Evolutionary conservation across 2,797 vertebrate species (phyloP).

Genomic region (Neopelma chrysocephalum): DNA sequence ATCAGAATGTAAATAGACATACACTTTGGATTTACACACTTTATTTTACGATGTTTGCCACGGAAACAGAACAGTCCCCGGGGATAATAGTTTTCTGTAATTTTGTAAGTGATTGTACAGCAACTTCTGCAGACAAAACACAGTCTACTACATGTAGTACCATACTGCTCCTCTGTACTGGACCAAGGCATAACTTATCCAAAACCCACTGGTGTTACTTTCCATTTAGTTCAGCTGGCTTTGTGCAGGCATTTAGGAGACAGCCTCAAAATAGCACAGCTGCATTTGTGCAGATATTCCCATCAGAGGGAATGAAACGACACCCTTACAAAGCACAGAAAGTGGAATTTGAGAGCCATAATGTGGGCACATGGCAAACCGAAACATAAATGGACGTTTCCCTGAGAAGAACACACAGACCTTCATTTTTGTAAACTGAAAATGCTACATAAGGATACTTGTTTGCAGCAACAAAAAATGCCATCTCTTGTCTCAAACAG

Average conservation of each 20-base stretch:
- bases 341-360: not conserved
- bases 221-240: not conserved
- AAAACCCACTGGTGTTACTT: not conserved
- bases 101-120: not conserved
- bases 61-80: not conserved
- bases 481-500: not conserved
- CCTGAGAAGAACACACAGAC: not conserved
- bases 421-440: not conserved
- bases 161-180: not conserved
- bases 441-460: not conserved
- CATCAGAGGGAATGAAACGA: not conserved
- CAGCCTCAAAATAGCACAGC: not conserved
- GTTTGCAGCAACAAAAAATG: not conserved
- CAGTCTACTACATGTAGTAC: not conserved
- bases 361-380: not conserved
- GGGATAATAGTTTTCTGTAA: not conserved
- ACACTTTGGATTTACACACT: not conserved
- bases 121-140: not conserved
- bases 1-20: not conserved
- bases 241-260: not conserved
- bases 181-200: not conserved
- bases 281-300: accelerated
- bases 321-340: not conserved
- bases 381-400: not conserved
- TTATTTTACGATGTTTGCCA: not conserved